Base-by-base conservation (phyloP, 2,113 vertebrate genomes). In the Ciconia stormi region DNA sequence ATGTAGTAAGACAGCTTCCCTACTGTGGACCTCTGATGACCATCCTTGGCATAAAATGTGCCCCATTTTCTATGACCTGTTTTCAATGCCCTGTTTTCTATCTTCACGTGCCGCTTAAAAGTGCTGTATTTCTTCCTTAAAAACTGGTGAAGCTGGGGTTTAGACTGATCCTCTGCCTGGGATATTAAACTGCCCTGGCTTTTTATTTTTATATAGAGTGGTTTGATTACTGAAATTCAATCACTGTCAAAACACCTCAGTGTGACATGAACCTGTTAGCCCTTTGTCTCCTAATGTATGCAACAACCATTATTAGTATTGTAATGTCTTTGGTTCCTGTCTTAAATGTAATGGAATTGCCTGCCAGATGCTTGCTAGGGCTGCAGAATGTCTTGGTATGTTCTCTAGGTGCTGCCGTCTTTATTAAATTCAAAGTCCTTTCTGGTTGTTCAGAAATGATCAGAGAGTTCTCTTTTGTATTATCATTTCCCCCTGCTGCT, bases 401-500 rank as follows among this genome's bases (percentile, higher is more conserved):
- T 82, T 91, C 81, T 95, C 42, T 65, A 59, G 71, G 52, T 94
- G 65, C 69, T 94, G 73, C 66, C 94, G 46, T 49, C 72, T 94
- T 91, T 81, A 87, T 93, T 91, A 95, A 94, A 96, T 59, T 87
- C 50, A 44, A 94, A 91, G 56, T 81, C 78, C 80, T 87, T 85
- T 91, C 74, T 69, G 46, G 36, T 59, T 72, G 78, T 82, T 93
- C 82, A 87, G 78, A 85, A 92, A 85, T 5, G 1, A 89, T 84
- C 50, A 81, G 70, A 49, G 56, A 36, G 13, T 74, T 91, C 77
- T 95, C 66, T 92, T 90, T 84, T 25, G 15, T 89, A 76, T 82
- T 81, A 89, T 76, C 77, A 34, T 69, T 95, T 96, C 46, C 46
- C 22, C 21, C 38, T 73, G 56, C 59, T 95, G 63, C 76, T 96